phyloP scores from a whole-genome alignment of 2,113 vertebrate species.

The Zapus hudsonius region DNA sequence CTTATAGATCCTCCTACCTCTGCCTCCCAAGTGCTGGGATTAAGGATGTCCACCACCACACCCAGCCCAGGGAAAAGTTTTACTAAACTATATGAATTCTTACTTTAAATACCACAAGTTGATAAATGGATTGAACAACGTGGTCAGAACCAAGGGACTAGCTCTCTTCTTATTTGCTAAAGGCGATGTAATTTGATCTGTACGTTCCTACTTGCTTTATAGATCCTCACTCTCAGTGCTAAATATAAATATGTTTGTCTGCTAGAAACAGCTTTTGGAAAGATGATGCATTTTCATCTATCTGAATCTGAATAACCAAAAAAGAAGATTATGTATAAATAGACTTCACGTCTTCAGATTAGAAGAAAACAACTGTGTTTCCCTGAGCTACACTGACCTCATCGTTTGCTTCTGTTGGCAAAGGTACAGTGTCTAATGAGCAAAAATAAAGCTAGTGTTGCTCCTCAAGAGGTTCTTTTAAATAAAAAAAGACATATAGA shows the following conservation, averaged over 20 bases:
- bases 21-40: no score
- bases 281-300: slow-evolving; percentile 70
- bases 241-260: slow-evolving; percentile 60
- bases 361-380: slow-evolving; percentile 2
- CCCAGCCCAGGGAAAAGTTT: not conserved
- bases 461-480: slow-evolving; percentile 27
- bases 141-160: slow-evolving; percentile 31
- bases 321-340: not conserved
- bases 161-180: slow-evolving; percentile 59
- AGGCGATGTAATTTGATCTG: slow-evolving; percentile 61
- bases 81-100: slow-evolving; percentile 13
- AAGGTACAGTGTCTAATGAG: slow-evolving; percentile 42
- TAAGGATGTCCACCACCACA: no score
- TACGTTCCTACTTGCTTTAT: slow-evolving; percentile 59
- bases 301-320: slow-evolving; percentile 50
- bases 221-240: slow-evolving; percentile 11
- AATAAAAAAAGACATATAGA: not conserved
- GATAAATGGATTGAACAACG: slow-evolving; percentile 34
- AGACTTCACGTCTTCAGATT: slow-evolving; percentile 10
- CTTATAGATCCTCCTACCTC: no score
- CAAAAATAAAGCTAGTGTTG: slow-evolving; percentile 62
- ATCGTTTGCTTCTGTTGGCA: slow-evolving; percentile 49
- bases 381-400: slow-evolving; percentile 27
- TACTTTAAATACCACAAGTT: slow-evolving; percentile 50
- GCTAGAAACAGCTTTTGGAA: slow-evolving; percentile 54